Evolutionary conservation across 2,888 invertebrate genomes (phyloP).

Genomic region (Heliconius cydno): DNA sequence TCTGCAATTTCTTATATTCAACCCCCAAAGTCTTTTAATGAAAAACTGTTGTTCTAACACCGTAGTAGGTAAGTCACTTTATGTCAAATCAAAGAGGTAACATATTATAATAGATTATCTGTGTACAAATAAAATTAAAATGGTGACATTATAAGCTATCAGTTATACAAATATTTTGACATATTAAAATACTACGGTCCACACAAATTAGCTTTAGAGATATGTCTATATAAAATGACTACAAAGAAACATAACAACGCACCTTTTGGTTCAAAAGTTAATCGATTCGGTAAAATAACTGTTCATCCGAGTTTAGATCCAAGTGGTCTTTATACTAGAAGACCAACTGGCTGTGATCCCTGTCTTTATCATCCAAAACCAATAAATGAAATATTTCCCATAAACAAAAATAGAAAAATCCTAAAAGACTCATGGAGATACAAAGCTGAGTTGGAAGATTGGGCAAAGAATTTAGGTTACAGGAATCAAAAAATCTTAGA

Average conservation of each 20-base stretch:
- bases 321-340: conserved; percentile 58
- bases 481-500: conserved; percentile 68
- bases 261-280: conserved; percentile 57
- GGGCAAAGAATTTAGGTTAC: conserved; percentile 73
- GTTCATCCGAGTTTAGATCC: conserved; percentile 68
- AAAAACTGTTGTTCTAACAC: no score
- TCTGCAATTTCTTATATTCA: no score
- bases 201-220: background rate
- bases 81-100: background rate
- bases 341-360: conserved; percentile 65
- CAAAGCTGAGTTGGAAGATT: conserved; percentile 71
- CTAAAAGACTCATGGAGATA: conserved; percentile 71
- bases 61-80: background rate
- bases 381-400: conserved; percentile 58
- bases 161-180: conserved; percentile 1
- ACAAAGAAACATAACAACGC: conserved; percentile 31
- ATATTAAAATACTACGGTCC: background rate
- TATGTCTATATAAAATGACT: conserved; percentile 38
- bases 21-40: no score
- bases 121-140: background rate
- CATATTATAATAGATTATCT: background rate
- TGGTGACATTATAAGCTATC: background rate
- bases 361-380: conserved; percentile 64
- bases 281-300: conserved; percentile 65
- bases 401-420: conserved; percentile 54